Evolutionary conservation across 1,140 invertebrate genomes (phyloP).

Genomic region (Eciton burchellii): DNA sequence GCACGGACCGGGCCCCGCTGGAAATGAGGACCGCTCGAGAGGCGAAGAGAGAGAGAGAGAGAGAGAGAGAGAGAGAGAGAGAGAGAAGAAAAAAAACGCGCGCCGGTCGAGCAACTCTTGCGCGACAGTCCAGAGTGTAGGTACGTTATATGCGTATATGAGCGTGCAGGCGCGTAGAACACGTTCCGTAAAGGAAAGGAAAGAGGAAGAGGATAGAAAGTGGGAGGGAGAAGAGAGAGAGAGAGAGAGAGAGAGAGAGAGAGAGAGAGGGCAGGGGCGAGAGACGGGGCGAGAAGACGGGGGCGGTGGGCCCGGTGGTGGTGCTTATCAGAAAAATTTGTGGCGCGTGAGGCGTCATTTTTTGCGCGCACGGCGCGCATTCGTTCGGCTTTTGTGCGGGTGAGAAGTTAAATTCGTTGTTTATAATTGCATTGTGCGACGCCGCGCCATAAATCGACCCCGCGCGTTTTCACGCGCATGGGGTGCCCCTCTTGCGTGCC

Average conservation of each 20-base stretch:
- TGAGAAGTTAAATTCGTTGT: conserved; percentile 49
- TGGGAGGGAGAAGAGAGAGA: no score
- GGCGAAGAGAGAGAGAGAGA: conserved; percentile 26
- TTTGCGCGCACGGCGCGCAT: conserved; percentile 53
- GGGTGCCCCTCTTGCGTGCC: neutral
- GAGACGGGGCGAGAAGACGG: conserved; percentile 3
- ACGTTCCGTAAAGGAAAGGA: conserved; percentile 66
- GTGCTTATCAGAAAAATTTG: conserved; percentile 69
- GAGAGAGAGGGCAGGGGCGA: conserved; percentile 10
- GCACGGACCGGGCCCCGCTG: conserved; percentile 19
- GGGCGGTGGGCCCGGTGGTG: conserved; percentile 11
- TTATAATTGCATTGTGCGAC: conserved; percentile 32
- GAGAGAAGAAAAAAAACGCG: conserved; percentile 66
- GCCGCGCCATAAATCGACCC: neutral
- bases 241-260: neutral
- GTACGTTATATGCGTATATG: conserved; percentile 65
- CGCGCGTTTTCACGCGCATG: neutral
- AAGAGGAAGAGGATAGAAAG: conserved; percentile 10
- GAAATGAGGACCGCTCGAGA: conserved; percentile 36
- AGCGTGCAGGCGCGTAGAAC: conserved; percentile 74
- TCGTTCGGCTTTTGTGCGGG: conserved; percentile 33
- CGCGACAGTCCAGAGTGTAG: conserved; percentile 71
- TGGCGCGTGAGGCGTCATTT: conserved; percentile 60
- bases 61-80: neutral
- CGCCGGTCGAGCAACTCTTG: conserved; percentile 75